A percentile compares a stretch with the other conserved stretches of the same genome.
Conservation (phyloP, 2,113 vertebrate species). For the Montifringilla adamsi region DNA sequence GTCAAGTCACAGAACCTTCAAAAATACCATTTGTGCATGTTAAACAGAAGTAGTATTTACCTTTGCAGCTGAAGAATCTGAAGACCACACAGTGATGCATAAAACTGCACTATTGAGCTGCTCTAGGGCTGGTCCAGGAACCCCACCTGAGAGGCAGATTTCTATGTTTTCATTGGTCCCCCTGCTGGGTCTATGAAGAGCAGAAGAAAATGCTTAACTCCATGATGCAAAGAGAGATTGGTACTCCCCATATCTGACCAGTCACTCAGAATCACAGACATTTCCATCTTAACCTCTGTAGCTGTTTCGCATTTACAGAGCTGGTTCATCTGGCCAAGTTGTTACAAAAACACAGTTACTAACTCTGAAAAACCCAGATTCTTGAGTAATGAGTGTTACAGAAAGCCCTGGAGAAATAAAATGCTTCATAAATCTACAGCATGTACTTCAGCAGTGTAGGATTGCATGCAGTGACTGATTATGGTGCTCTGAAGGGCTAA, state of each 20-base stretch:
- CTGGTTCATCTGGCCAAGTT: background rate
- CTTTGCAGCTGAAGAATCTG: background rate
- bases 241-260: background rate
- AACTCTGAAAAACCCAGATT: background rate
- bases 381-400: background rate
- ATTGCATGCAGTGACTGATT: rapidly evolving
- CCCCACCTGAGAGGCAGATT: background rate
- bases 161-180: background rate
- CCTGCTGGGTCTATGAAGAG: background rate
- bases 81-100: background rate
- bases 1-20: background rate
- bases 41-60: background rate
- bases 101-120: background rate
- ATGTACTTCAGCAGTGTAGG: background rate
- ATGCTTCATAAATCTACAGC: background rate
- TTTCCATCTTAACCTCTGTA: background rate
- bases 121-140: background rate
- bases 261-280: background rate
- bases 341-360: background rate
- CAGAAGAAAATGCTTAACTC: background rate
- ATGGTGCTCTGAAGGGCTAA: background rate
- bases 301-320: background rate
- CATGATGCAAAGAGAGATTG: background rate
- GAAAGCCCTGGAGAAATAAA: background rate
- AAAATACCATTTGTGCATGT: background rate